Conservation (phyloP, 2,888 invertebrate species). For the Syritta pipiens region DNA sequence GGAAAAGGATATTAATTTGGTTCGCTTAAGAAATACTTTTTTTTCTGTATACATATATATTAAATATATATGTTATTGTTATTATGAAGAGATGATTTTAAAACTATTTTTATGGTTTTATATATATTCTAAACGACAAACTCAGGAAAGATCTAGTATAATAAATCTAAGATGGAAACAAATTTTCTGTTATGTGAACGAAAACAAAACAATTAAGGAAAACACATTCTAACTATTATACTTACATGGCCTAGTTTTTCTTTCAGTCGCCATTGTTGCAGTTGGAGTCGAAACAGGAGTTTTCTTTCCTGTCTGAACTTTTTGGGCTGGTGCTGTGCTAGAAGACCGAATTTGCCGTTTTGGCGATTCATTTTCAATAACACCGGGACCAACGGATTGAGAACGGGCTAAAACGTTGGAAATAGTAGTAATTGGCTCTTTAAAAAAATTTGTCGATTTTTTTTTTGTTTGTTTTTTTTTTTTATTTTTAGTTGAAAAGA, state of each 20-base stretch:
- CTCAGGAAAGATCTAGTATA: slow-evolving; percentile 1
- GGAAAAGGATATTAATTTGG: slow-evolving; percentile 3
- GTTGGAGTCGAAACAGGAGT: slow-evolving; percentile 82
- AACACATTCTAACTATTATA: slow-evolving; percentile 73
- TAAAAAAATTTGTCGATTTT: background rate
- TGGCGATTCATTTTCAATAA: slow-evolving; percentile 86
- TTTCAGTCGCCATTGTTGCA: slow-evolving; percentile 80
- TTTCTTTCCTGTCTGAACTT: slow-evolving; percentile 85
- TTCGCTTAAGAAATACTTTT: slow-evolving; percentile 13
- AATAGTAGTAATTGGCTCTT: slow-evolving; percentile 42
- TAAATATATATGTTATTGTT: background rate
- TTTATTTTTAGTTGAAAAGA: slow-evolving; percentile 1
- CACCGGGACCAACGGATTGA: slow-evolving; percentile 85
- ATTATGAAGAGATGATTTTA: slow-evolving; percentile 13
- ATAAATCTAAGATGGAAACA: background rate
- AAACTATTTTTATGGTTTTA: background rate
- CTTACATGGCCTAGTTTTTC: slow-evolving; percentile 87
- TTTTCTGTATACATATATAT: slow-evolving; percentile 4
- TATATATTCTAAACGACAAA: slow-evolving; percentile 8
- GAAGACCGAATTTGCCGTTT: slow-evolving; percentile 85
- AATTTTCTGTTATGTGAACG: background rate
- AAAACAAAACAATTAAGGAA: background rate
- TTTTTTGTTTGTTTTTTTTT: slow-evolving; percentile 8
- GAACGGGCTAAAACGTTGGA: slow-evolving; percentile 81
- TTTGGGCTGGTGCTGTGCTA: slow-evolving; percentile 78